These are phyloP conservation scores for Crematogaster levior DNA, from an alignment of 2,888 invertebrate genomes.

Conservation along the genomic window DNA sequence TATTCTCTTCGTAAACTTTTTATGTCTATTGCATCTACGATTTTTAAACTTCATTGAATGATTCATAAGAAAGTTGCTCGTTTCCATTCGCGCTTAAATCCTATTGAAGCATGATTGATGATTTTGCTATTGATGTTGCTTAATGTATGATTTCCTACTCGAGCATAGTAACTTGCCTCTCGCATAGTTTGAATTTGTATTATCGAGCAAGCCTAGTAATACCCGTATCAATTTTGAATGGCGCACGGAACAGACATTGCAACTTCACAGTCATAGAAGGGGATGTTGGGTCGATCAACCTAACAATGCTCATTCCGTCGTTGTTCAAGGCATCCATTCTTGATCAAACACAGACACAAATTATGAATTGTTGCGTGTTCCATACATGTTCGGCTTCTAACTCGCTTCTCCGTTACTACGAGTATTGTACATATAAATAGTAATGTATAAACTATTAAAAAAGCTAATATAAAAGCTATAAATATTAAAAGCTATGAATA, in stretches of 20 bases:
- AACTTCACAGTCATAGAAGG: slow-evolving; percentile 37
- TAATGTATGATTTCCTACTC: slow-evolving; percentile 25
- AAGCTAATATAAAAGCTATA: neutral
- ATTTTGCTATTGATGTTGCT: neutral
- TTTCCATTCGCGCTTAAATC: neutral
- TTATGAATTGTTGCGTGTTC: slow-evolving; percentile 24
- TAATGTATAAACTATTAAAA: neutral
- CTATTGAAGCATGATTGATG: neutral
- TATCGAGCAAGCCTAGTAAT: slow-evolving; percentile 44
- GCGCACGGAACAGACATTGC: slow-evolving; percentile 43
- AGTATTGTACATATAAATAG: neutral
- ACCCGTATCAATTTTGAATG: slow-evolving; percentile 52
- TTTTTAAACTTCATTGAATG: neutral
- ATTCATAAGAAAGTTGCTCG: neutral
- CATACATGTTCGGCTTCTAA: neutral
- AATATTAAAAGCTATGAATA: slow-evolving; percentile 80
- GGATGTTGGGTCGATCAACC: slow-evolving; percentile 51
- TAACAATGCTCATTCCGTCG: slow-evolving; percentile 37
- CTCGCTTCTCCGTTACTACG: neutral
- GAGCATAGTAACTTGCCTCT: slow-evolving; percentile 15
- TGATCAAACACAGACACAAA: slow-evolving; percentile 39
- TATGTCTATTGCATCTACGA: neutral
- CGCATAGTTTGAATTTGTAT: slow-evolving; percentile 1
- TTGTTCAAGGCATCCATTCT: slow-evolving; percentile 34
- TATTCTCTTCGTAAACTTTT: neutral